Conservation (phyloP, 2,113 vertebrate species). For the Numenius arquata region DNA sequence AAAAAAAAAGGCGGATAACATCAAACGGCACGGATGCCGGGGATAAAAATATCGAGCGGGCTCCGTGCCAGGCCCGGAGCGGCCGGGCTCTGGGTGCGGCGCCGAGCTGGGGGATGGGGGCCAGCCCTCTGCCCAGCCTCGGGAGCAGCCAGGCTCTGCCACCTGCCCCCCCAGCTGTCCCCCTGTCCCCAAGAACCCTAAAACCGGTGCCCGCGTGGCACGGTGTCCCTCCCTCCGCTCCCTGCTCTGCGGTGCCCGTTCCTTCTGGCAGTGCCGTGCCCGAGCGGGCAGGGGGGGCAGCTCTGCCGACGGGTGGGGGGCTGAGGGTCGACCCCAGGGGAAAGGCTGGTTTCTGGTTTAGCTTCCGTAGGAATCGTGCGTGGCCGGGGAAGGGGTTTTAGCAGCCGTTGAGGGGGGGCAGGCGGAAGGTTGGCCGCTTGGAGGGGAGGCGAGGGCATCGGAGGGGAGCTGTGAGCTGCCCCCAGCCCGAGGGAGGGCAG, state of each 20-base stretch:
- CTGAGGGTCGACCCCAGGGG: background rate
- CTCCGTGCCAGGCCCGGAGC: background rate
- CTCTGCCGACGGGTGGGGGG: accelerated
- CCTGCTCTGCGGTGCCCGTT: background rate
- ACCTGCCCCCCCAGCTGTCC: background rate
- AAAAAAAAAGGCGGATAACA: background rate
- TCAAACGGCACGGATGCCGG: background rate
- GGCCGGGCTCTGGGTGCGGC: background rate
- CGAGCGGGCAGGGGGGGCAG: background rate
- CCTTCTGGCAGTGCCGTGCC: no score
- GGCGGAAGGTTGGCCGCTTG: accelerated
- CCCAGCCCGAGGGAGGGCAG: accelerated
- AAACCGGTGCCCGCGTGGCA: accelerated
- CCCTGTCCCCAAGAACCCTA: background rate
- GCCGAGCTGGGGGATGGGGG: background rate
- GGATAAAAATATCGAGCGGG: conserved; percentile 12
- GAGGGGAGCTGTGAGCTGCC: background rate
- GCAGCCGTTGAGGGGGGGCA: accelerated
- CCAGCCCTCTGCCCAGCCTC: background rate
- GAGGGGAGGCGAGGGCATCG: background rate
- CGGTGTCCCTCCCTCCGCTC: background rate
- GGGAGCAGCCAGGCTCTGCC: background rate
- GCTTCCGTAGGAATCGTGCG: accelerated
- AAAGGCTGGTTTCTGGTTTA: background rate
- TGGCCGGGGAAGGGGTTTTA: accelerated